Conservation (phyloP, 2,113 vertebrate genomes). For the Telmatochromis brachygnathus region DNA sequence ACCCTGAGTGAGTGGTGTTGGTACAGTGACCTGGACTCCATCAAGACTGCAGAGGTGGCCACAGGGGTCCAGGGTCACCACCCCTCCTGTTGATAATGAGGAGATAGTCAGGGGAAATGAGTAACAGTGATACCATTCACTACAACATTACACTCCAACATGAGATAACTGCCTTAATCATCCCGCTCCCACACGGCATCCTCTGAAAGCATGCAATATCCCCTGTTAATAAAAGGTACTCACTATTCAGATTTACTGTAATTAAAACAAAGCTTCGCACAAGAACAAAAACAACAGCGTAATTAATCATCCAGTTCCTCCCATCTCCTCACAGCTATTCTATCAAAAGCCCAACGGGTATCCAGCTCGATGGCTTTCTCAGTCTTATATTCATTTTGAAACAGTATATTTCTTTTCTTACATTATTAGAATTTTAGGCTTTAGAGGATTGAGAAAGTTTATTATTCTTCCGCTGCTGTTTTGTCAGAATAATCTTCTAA, state of each 20-base stretch:
- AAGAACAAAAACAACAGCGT: neutral
- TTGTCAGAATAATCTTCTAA: neutral
- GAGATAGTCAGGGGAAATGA: neutral
- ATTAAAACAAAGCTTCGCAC: neutral
- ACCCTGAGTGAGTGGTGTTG: slow-evolving; percentile 76
- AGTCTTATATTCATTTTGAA: neutral
- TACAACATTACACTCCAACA: neutral
- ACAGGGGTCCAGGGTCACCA: slow-evolving; percentile 76
- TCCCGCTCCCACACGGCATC: neutral
- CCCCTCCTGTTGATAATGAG: slow-evolving; percentile 40
- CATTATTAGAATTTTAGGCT: neutral
- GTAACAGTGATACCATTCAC: neutral
- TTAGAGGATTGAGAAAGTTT: neutral
- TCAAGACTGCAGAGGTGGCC: slow-evolving; percentile 74
- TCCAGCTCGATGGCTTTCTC: neutral
- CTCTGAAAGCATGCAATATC: neutral
- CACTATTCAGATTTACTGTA: neutral
- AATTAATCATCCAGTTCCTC: neutral
- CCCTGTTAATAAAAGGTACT: neutral
- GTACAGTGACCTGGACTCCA: slow-evolving; percentile 65
- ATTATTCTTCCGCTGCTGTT: neutral
- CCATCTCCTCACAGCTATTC: neutral
- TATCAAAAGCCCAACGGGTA: neutral
- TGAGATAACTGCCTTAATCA: neutral
- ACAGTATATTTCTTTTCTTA: neutral